These are phyloP conservation scores for Paramacrobiotus metropolitanus DNA, from an alignment of 1,140 invertebrate species.

Conservation along the genomic window DNA sequence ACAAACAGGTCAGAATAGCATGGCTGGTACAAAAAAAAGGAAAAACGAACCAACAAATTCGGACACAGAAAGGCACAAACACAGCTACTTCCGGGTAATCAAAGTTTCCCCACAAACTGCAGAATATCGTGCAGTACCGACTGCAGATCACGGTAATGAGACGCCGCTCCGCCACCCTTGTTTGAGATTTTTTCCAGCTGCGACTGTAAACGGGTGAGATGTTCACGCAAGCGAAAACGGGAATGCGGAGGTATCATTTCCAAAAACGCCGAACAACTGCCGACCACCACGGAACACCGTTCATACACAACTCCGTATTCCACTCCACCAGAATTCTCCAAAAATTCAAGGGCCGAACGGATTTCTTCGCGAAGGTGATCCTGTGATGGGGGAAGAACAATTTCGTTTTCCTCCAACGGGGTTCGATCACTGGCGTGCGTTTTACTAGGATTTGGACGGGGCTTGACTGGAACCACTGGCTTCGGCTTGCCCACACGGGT, in stretches of 20 bases:
- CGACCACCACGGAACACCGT: neutral
- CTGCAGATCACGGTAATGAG: neutral
- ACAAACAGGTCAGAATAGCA: too few relatives aligned
- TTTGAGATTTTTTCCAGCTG: conserved; percentile 42
- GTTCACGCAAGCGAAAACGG: conserved; percentile 63
- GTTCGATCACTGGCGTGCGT: neutral
- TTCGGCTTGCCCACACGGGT: neutral
- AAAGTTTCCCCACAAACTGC: neutral
- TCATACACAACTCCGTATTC: neutral
- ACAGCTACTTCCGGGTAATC: too few relatives aligned
- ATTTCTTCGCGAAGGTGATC: neutral
- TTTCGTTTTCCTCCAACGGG: neutral
- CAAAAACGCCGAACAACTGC: conserved; percentile 41
- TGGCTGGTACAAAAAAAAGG: too few relatives aligned
- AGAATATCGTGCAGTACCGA: neutral
- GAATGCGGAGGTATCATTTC: conserved; percentile 53
- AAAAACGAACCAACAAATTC: too few relatives aligned
- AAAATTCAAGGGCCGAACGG: neutral
- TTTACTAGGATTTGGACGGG: neutral
- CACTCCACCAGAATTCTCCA: neutral
- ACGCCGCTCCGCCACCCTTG: neutral
- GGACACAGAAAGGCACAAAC: too few relatives aligned
- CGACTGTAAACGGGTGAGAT: conserved; percentile 49
- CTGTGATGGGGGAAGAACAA: neutral
- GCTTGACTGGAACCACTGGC: neutral